Percentiles rank a stretch among this genome's conserved stretches.
Evolutionary conservation across 64 coral and sea anemone species (phyloP).

Genomic region (Montipora foliosa): DNA sequence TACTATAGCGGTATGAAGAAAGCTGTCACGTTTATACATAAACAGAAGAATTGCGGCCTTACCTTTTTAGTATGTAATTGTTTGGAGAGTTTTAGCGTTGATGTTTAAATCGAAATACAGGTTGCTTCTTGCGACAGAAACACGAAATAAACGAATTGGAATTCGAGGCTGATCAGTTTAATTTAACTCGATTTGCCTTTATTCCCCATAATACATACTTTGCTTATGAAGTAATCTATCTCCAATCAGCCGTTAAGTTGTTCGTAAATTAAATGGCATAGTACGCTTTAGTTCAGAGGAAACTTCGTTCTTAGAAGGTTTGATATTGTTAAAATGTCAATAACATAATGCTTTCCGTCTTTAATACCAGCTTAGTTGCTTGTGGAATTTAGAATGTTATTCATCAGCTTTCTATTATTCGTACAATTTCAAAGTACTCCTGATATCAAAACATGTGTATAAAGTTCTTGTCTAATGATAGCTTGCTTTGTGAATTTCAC

Average conservation of each 20-base stretch:
- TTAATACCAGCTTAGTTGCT: background rate
- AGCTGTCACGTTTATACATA: background rate
- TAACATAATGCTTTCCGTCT: no score
- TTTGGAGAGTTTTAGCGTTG: background rate
- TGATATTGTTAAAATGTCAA: no score
- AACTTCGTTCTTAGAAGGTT: background rate
- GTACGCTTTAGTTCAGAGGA: background rate
- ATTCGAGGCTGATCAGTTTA: background rate
- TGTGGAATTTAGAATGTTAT: background rate
- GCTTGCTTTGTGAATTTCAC: no score
- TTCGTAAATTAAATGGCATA: background rate
- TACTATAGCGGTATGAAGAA: background rate
- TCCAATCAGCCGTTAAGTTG: background rate
- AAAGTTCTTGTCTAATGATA: background rate
- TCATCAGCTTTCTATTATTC: background rate
- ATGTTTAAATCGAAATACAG: no score
- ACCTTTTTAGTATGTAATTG: background rate
- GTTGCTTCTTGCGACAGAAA: no score
- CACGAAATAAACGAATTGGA: background rate
- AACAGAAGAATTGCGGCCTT: background rate
- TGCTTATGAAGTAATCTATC: background rate
- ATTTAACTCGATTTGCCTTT: background rate
- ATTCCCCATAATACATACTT: background rate
- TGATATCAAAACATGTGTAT: background rate
- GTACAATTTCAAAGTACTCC: background rate